phyloP scores from a whole-genome alignment of 1,140 invertebrate genomes.

The Potamilus streckersoni region DNA sequence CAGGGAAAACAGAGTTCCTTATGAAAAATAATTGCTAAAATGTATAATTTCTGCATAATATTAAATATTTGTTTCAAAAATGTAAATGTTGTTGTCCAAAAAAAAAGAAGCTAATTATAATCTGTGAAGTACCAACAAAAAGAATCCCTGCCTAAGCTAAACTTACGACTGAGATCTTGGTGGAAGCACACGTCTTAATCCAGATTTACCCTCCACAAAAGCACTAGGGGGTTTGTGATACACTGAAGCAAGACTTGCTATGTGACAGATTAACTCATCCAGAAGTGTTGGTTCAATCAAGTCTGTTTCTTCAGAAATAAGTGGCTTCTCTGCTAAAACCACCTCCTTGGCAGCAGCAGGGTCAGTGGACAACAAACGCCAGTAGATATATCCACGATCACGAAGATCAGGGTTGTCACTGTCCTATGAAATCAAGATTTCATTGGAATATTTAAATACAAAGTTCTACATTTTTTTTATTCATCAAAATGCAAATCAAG shows the following conservation, averaged over 20 bases:
- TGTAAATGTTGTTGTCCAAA: no score
- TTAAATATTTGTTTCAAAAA: no score
- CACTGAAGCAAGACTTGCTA: slow-evolving; percentile 97
- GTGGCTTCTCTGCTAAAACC: slow-evolving; percentile 98
- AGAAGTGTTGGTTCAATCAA: slow-evolving; percentile 96
- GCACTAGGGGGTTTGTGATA: slow-evolving; percentile 99
- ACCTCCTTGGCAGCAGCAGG: slow-evolving; percentile 98
- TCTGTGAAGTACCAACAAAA: neutral
- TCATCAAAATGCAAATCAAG: no score
- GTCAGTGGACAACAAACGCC: slow-evolving; percentile 98
- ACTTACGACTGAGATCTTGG: slow-evolving; percentile 59
- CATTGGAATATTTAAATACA: no score
- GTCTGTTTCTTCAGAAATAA: slow-evolving; percentile 99
- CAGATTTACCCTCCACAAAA: slow-evolving; percentile 88
- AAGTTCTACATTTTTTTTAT: no score
- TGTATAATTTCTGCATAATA: no score
- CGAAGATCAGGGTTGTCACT: slow-evolving; percentile 99
- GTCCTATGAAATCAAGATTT: slow-evolving; percentile 71
- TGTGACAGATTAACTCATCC: slow-evolving; percentile 99
- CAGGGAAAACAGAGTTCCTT: no score
- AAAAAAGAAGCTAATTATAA: no score
- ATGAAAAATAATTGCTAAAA: no score
- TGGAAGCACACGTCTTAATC: slow-evolving; percentile 62
- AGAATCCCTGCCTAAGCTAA: neutral
- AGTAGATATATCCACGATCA: slow-evolving; percentile 99